phyloP scores from a whole-genome alignment of 2,113 vertebrate genomes.

The Amphiprion percula region DNA sequence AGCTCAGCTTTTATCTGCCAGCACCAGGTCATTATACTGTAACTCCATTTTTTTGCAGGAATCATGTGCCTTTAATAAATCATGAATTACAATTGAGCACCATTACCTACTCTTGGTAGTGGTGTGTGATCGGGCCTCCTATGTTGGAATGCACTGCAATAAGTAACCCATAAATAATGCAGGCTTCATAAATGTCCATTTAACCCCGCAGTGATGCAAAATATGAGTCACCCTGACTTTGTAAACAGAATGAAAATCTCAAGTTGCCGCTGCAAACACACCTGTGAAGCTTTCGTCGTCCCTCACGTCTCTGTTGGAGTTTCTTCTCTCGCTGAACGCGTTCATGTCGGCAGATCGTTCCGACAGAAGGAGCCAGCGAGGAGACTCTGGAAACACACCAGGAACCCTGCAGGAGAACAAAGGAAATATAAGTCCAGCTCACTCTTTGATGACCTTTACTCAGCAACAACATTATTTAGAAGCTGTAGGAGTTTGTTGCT shows the following conservation, averaged over 20 bases:
- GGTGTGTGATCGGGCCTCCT: neutral
- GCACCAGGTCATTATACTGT: neutral
- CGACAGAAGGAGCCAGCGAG: slow-evolving; percentile 90
- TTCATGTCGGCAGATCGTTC: slow-evolving; percentile 86
- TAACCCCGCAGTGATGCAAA: neutral
- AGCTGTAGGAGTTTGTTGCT: neutral
- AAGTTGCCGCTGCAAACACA: slow-evolving; percentile 10
- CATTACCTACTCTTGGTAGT: slow-evolving; percentile 8
- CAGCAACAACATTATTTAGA: neutral
- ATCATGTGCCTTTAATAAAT: slow-evolving; percentile 30
- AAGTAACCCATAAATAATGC: slow-evolving; percentile 46
- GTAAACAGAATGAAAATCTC: neutral
- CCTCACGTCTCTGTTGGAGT: slow-evolving; percentile 83
- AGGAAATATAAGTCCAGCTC: neutral
- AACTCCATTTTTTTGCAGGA: neutral
- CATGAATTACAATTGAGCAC: slow-evolving; percentile 18
- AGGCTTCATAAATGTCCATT: neutral
- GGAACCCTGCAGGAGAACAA: slow-evolving; percentile 83
- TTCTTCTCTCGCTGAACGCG: slow-evolving; percentile 86
- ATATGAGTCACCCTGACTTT: too few species aligned
- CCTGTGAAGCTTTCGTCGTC: slow-evolving; percentile 87
- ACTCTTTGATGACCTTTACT: slow-evolving; percentile 34
- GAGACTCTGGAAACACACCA: slow-evolving; percentile 89
- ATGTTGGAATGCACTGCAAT: slow-evolving; percentile 26
- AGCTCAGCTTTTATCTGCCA: neutral